Conservation (phyloP, 2,113 vertebrate genomes). For the Lophura nycthemera region DNA sequence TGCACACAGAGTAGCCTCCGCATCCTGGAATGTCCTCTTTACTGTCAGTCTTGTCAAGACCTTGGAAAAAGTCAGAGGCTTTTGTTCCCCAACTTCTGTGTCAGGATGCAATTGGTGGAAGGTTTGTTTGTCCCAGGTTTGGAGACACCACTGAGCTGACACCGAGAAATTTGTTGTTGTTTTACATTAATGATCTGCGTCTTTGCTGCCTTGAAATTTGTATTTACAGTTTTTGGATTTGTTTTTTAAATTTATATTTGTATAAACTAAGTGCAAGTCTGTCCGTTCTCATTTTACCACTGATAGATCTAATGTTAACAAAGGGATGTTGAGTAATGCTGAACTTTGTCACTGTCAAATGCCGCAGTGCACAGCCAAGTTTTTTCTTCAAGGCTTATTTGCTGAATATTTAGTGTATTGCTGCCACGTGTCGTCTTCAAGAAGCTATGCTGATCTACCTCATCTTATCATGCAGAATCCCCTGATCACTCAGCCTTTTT, state of each 20-base stretch:
- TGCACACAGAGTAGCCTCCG: slow-evolving; percentile 26
- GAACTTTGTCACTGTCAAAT: not conserved
- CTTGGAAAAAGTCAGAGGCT: slow-evolving; percentile 51
- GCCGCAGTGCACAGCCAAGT: not conserved
- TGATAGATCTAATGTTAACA: not conserved
- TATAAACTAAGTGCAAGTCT: not conserved
- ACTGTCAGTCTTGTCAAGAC: not conserved
- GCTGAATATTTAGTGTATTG: not conserved
- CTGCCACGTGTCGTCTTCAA: not conserved
- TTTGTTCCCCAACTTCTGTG: slow-evolving; percentile 27
- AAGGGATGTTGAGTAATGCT: not conserved
- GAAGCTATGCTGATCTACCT: not conserved
- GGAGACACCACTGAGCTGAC: not conserved
- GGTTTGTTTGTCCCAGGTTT: slow-evolving; percentile 37
- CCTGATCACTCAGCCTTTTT: not conserved
- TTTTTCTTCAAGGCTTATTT: not conserved
- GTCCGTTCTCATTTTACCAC: not conserved
- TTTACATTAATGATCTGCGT: not conserved
- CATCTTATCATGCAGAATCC: not conserved
- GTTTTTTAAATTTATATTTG: not conserved
- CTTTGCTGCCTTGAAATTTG: not conserved
- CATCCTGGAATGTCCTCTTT: slow-evolving; percentile 25
- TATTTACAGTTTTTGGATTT: slow-evolving; percentile 42
- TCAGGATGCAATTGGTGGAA: slow-evolving; percentile 26
- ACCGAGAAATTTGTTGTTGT: slow-evolving; percentile 14